phyloP scores from a whole-genome alignment of 2,113 vertebrate genomes.

The Octodon degus region DNA sequence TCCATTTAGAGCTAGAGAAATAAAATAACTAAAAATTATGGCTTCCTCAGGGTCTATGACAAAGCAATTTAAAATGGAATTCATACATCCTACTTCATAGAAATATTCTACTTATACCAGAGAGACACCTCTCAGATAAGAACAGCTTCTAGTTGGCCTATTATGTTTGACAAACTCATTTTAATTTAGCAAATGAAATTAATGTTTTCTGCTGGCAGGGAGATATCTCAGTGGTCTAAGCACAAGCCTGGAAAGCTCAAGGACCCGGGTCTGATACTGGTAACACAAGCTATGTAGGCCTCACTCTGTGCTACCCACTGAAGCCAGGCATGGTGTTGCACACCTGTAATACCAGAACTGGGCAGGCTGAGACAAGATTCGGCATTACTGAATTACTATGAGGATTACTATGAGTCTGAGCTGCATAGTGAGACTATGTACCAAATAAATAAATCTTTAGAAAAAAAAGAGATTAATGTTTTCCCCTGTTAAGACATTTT shows the following conservation, averaged over 20 bases:
- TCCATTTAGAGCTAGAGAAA: constrained; percentile 58
- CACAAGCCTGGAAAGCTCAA: no score
- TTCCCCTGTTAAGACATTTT: constrained; percentile 47
- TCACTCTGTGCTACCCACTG: no score
- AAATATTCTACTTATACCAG: constrained; percentile 71
- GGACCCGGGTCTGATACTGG: no score
- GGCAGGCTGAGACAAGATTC: no score
- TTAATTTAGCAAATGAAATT: constrained; percentile 60
- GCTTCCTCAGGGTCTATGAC: constrained; percentile 68
- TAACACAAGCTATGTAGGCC: no score
- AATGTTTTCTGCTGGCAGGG: constrained; percentile 3
- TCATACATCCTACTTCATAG: constrained; percentile 61
- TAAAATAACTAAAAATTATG: constrained; percentile 71
- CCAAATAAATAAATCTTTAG: no score
- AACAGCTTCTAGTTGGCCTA: constrained; percentile 54
- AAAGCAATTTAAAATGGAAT: constrained; percentile 75
- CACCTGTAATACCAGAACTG: no score
- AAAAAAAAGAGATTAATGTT: constrained; percentile 48
- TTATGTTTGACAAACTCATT: constrained; percentile 70
- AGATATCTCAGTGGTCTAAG: no score
- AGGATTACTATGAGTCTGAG: no score
- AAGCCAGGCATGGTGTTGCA: no score
- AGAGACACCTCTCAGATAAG: constrained; percentile 74
- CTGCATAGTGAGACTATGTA: no score
- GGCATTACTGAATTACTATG: no score